Base-by-base conservation (phyloP, 2,888 invertebrate species). In the Polydrusus tereticollis region DNA sequence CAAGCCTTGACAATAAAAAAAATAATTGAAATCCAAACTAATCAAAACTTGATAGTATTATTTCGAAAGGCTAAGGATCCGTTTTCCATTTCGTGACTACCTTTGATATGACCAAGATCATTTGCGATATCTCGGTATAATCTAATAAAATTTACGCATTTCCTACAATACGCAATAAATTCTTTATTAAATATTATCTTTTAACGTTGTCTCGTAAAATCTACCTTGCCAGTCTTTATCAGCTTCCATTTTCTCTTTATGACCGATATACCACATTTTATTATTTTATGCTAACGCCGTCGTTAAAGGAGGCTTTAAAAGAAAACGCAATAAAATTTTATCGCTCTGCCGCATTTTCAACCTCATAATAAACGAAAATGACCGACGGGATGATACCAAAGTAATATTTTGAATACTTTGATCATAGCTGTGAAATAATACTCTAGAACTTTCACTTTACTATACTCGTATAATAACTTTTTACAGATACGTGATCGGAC, bases 161-260 rank as follows among this genome's bases (percentile, higher is more conserved):
- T 16, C 41, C 33, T 55, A 16, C 23, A 33, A 16, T 8, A 21
- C 20, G 4, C 33, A 57, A 20, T 33, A 47, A 33, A 47, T 18
- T 63, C 33, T 14, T 8, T 63, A 47, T 63, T 14, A 33, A 63
- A 26, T 21, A 33, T 45, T 45, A 63, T 65, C 14, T 20, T 47
- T 29, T 36, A 55, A 52, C 10, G 16, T 18, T 18, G 52, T 29
- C 36, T 36, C 65, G 20, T 52, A 41, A 43, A 63, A 33, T 63
- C 14, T 63, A 23, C 16, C 43, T 45, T 63, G 29, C 47, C 16
- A 47, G 45, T 21, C 63, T 47, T 62, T 43, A 38, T 33, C 43
- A 43, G 21, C 23, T 21, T 63, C 38, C 38, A 55, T 55, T 55
- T 55, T 10, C 29, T 29, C 18, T 45, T 55, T 55, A 55, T 55